phyloP scores from a whole-genome alignment of 2,888 invertebrate genomes.

The Cryptophagus acutangulus region DNA sequence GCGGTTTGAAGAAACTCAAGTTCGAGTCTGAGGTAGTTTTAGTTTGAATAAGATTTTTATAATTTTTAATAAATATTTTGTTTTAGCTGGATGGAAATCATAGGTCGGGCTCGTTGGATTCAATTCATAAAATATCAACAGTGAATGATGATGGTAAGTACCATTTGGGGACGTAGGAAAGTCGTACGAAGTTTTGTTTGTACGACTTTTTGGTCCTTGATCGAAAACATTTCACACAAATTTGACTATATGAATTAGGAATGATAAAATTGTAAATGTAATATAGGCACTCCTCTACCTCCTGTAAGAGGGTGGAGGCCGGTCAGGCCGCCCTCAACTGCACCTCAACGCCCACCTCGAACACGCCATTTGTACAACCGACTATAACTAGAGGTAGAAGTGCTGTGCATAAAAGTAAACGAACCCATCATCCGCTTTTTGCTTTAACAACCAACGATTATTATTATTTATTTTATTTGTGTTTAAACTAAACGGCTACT shows the following conservation, averaged over 20 bases:
- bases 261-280: constrained; percentile 1
- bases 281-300: constrained; percentile 38
- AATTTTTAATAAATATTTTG: constrained; percentile 17
- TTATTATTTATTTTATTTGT: no score
- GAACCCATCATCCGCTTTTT: no score
- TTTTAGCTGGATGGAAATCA: constrained; percentile 40
- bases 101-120: constrained; percentile 43
- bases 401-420: no score
- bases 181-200: neutral
- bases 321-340: constrained; percentile 53
- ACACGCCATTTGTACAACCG: constrained; percentile 50
- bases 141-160: constrained; percentile 41
- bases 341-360: constrained; percentile 58
- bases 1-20: constrained; percentile 43
- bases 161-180: neutral
- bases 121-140: constrained; percentile 39
- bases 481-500: no score
- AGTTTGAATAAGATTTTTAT: neutral
- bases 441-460: no score
- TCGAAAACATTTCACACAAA: neutral
- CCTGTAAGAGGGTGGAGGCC: constrained; percentile 51
- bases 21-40: constrained; percentile 44
- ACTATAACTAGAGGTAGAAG: constrained; percentile 40
- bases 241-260: neutral
- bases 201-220: neutral